phyloP scores from a whole-genome alignment of 2,888 invertebrate genomes.

The Cephus nigrinus region DNA sequence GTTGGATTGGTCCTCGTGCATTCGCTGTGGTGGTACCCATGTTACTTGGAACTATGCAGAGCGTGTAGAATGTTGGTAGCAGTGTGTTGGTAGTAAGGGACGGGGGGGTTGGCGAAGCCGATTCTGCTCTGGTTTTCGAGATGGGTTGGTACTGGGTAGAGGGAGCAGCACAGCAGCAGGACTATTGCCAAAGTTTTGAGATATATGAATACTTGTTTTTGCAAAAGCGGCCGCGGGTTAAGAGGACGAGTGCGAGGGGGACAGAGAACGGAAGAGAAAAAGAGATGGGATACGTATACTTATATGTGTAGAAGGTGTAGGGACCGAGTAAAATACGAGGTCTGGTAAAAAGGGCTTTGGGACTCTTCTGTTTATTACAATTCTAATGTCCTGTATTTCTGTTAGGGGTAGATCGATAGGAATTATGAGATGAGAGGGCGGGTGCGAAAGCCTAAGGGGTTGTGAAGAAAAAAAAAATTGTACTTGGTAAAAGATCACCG shows the following conservation, averaged over 20 bases:
- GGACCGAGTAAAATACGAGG: not conserved
- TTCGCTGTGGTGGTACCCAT: not conserved
- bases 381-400: not conserved
- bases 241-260: not conserved
- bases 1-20: not conserved
- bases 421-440: not conserved
- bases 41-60: not conserved
- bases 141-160: not conserved
- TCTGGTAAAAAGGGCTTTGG: not conserved
- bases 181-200: slow-evolving; percentile 55
- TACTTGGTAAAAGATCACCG: not conserved
- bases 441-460: not conserved
- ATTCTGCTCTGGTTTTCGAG: not conserved
- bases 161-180: slow-evolving; percentile 10
- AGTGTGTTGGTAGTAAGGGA: not conserved
- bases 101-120: not conserved
- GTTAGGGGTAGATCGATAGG: not conserved
- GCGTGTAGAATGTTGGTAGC: not conserved
- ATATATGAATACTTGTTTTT: slow-evolving; percentile 56
- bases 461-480: not conserved
- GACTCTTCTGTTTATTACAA: not conserved
- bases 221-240: slow-evolving; percentile 27
- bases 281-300: slow-evolving; percentile 11
- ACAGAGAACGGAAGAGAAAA: slow-evolving; percentile 1
- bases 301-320: not conserved